Base-by-base conservation (phyloP, 2,888 invertebrate genomes). In the Sesia bembeciformis region DNA sequence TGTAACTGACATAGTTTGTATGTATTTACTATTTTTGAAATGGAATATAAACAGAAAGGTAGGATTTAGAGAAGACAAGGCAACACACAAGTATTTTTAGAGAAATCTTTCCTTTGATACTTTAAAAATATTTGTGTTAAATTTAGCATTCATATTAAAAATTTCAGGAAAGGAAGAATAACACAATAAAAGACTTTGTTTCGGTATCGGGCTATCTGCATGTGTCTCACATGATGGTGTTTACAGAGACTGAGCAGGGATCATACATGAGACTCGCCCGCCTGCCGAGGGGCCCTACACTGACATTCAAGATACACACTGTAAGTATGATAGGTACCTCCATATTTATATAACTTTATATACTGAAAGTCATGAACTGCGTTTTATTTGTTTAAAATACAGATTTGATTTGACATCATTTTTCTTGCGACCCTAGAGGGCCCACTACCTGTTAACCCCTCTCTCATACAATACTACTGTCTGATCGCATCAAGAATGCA, bases 181-280 rank as follows among this genome's bases (percentile, higher is more conserved):
- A 99, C 82, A 94, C 95, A n/a, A 92, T 99, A 49, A 98, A 98
- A 76, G 99, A 99, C 83, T 99, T 98, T 81, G 93, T 98, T 0
- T 94, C 96, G 3, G 91, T 98, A 53, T 96, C 98, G 4, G 96
- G 98, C 4, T 92, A 95, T 58, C 90, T 99, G 49, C 97, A 98
- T 75, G 98, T 99, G 0, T 95, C 97, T 0, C 98, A 99, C 77
- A 91, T 99, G 91, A 92, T 96, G 66, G 93, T 96, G 59, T 96
- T 99, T 70, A 96, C 98, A 0, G 94, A 94, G 73, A 96, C 98
- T 0, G 94, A 95, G 54, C 87, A 93, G 0, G 95, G 96, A 53
- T 91, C 96, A 42, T 97, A 98, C 69, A 91, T 99, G 73, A 94
- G 97, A 74, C 88, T 99, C 40, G 92, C 93, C 7, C 91, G 97